A percentile compares a stretch with the other conserved stretches of the same genome.
Evolutionary conservation across 2,797 vertebrate species (phyloP).

Genomic region (Oreonectes daqikongensis): DNA sequence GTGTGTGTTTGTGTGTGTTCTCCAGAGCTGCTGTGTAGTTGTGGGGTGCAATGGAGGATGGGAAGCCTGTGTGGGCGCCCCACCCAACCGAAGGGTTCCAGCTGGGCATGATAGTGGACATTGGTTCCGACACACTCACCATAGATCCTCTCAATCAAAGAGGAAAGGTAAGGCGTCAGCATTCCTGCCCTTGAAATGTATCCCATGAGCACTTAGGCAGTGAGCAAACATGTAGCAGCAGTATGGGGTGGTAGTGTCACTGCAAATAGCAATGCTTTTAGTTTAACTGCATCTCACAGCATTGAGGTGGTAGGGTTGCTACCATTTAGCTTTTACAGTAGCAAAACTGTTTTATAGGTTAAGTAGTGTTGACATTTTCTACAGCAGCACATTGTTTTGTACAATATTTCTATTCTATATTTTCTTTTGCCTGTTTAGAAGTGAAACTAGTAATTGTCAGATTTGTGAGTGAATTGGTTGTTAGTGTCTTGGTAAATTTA

Average conservation of each 20-base stretch:
- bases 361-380: not conserved
- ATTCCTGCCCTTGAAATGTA: not conserved
- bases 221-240: not conserved
- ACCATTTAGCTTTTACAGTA: not conserved
- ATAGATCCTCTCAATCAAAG: slow-evolving; percentile 90
- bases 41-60: slow-evolving; percentile 90
- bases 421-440: not conserved
- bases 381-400: not conserved
- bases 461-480: not conserved
- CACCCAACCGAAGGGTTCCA: slow-evolving; percentile 97
- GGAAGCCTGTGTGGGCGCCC: slow-evolving; percentile 98
- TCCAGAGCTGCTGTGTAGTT: slow-evolving; percentile 67
- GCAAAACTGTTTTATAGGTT: not conserved
- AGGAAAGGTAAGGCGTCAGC: slow-evolving; percentile 86
- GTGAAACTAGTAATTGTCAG: not conserved
- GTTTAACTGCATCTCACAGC: not conserved
- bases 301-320: not conserved
- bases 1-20: slow-evolving; percentile 10
- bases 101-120: slow-evolving; percentile 94
- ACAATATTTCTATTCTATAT: not conserved
- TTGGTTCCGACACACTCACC: slow-evolving; percentile 90
- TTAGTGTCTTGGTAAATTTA: too few relatives aligned
- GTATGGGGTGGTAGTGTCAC: not conserved
- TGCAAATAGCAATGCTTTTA: not conserved
- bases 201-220: not conserved